Evolutionary conservation across 2,888 invertebrate genomes (phyloP).

Genomic region (Agrochola lota): DNA sequence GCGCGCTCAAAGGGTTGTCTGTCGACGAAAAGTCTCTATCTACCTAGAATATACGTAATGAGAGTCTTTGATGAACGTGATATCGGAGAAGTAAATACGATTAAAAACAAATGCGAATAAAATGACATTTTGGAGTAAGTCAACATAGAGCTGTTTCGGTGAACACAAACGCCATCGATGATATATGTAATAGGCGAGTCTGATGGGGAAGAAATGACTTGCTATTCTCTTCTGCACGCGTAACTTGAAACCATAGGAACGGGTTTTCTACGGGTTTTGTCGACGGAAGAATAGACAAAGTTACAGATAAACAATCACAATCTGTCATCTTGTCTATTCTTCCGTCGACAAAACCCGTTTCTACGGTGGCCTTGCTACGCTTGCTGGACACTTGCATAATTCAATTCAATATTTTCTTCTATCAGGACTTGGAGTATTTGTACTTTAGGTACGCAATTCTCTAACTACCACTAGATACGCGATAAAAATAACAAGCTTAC

Average conservation of each 20-base stretch:
- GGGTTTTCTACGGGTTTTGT: no score
- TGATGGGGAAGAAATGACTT: neutral
- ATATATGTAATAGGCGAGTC: neutral
- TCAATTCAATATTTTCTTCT: neutral
- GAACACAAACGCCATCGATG: neutral
- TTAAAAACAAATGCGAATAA: constrained; percentile 11
- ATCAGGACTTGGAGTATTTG: no score
- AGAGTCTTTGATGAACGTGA: constrained; percentile 9
- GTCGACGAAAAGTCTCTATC: neutral
- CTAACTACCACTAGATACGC: no score
- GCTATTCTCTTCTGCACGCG: neutral
- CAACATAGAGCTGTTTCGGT: no score
- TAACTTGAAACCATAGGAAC: no score
- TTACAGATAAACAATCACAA: no score
- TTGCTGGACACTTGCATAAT: neutral
- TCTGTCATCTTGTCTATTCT: no score
- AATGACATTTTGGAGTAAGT: neutral
- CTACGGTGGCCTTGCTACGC: no score
- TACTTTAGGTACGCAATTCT: no score
- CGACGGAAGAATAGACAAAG: no score
- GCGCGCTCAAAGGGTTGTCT: constrained; percentile 43
- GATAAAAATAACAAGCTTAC: neutral
- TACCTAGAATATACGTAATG: neutral
- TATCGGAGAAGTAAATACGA: neutral
- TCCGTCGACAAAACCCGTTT: no score